Conservation (phyloP, 2,797 vertebrate genomes). For the Phalanger gymnotis region DNA sequence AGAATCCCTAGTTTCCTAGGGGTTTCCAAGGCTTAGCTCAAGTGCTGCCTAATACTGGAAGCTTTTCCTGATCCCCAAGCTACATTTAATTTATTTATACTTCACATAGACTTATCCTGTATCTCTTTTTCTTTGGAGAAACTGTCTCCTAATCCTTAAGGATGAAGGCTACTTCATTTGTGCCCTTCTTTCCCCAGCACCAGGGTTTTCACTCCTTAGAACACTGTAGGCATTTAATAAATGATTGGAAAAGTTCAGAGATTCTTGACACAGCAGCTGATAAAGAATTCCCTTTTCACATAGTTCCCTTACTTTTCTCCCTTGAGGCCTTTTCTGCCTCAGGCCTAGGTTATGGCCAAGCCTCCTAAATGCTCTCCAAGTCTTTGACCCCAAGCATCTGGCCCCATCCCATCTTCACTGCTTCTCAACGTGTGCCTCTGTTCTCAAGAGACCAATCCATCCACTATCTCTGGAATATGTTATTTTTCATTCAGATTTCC, state of each 20-base stretch:
- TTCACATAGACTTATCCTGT: not conserved
- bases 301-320: not conserved
- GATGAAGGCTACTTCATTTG: not conserved
- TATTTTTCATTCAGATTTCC: rapidly evolving
- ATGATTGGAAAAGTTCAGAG: not conserved
- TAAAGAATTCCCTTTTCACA: not conserved
- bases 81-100: not conserved
- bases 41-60: not conserved
- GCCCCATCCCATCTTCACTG: not conserved
- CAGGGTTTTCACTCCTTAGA: not conserved
- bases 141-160: not conserved
- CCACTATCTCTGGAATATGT: not conserved
- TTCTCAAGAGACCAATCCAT: not conserved
- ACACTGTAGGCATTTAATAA: not conserved
- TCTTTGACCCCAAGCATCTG: not conserved
- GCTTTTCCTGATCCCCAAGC: not conserved
- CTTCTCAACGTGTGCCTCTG: no score
- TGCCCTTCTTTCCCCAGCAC: not conserved
- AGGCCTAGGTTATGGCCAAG: no score
- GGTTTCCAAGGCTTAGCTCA: not conserved
- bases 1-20: not conserved
- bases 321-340: not conserved
- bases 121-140: not conserved
- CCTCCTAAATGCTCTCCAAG: no score
- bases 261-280: not conserved